phyloP scores from a whole-genome alignment of 2,797 vertebrate genomes.

The Stomatorhinus walkeri region DNA sequence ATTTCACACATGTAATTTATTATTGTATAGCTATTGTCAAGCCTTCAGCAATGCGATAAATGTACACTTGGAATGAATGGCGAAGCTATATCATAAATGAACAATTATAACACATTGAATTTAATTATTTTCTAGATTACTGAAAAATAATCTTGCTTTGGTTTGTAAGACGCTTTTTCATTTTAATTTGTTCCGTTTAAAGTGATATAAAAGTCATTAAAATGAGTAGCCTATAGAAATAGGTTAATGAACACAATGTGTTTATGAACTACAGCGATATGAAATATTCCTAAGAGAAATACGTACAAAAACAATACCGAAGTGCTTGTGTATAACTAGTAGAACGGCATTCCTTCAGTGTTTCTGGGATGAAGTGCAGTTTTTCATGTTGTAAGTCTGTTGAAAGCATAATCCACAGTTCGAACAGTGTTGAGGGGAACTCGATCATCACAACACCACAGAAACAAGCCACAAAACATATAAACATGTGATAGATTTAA shows the following conservation, averaged over 20 bases:
- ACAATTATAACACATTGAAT: background rate
- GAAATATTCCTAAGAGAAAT: background rate
- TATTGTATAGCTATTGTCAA: background rate
- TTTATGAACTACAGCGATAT: background rate
- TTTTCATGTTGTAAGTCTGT: conserved; percentile 18
- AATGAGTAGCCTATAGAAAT: background rate
- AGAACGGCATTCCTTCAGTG: conserved; percentile 28
- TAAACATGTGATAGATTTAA: background rate
- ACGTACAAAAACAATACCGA: background rate
- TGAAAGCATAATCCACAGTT: background rate
- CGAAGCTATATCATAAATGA: background rate
- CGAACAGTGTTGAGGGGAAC: background rate
- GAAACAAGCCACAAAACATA: background rate
- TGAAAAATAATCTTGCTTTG: background rate
- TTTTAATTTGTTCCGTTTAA: background rate
- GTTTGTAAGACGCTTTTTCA: background rate
- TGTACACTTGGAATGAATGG: background rate
- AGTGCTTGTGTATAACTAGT: background rate
- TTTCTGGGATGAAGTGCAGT: conserved; percentile 53
- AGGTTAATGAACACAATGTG: background rate
- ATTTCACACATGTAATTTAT: background rate
- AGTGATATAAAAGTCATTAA: background rate
- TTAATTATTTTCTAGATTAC: background rate
- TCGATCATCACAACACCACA: background rate
- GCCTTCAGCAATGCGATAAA: background rate